Evolutionary conservation across 2,113 vertebrate genomes (phyloP).

Genomic region (Heptranchias perlo): DNA sequence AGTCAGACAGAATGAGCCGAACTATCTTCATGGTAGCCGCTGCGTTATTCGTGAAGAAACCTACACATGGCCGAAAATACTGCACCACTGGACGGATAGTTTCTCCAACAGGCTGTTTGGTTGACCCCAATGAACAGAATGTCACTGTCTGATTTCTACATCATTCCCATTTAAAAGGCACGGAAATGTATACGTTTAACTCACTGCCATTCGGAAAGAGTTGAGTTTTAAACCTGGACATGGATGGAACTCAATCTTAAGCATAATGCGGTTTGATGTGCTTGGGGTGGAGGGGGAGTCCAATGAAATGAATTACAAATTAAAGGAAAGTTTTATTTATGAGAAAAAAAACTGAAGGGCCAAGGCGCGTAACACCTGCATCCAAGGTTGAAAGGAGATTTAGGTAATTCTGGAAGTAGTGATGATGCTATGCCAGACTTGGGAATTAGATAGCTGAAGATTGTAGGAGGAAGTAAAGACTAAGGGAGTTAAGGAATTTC

Average conservation of each 20-base stretch:
- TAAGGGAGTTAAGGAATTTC: background rate
- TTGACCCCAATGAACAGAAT: background rate
- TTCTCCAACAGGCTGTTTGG: background rate
- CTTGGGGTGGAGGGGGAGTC: too few species aligned
- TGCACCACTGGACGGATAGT: background rate
- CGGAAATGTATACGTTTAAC: background rate
- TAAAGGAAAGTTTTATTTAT: background rate
- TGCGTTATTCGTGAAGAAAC: background rate
- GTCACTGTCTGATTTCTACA: background rate
- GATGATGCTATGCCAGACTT: background rate
- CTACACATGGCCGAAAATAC: background rate
- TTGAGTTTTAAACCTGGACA: background rate
- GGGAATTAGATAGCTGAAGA: background rate
- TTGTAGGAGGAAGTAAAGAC: background rate
- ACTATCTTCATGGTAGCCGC: background rate
- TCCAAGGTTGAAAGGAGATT: background rate
- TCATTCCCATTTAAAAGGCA: background rate
- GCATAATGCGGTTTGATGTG: background rate
- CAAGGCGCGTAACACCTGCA: background rate
- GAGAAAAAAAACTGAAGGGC: background rate
- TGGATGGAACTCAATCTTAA: background rate
- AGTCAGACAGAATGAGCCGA: background rate
- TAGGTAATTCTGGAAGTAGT: background rate
- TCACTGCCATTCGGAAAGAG: background rate
- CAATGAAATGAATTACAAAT: background rate